Evolutionary conservation across 2,888 invertebrate genomes (phyloP), one percentile per base, ranked within the genome.

Genomic region (Melinaea menophilus): DNA sequence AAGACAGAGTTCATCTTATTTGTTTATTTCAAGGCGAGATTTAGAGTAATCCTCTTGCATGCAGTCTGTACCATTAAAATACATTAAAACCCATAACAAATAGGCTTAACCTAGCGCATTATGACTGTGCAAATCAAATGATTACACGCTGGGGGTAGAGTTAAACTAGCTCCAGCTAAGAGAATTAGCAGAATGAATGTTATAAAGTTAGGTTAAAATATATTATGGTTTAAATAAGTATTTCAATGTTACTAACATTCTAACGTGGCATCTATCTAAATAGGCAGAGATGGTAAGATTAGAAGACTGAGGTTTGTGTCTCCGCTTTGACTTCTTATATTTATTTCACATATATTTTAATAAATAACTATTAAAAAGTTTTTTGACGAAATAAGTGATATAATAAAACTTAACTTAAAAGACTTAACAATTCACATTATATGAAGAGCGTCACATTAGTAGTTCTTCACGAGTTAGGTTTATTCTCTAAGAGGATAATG

Each of bases 1-100:
- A 81, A 82, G 83, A 84, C 75, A 76, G 9, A 9, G 41, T 9
- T 41, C 3, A 9, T 7, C 41, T 41, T 41, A 9, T 4, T 37
- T 85, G 87, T 89, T 87, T 88, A 84, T 88, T 86, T 87, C 84
- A 84, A 82, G 77, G 81, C 79, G 82, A 74, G 75, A 75, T 75
- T 75, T 77, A 73, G 73, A 79, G 77, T 87, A 88, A 90, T 88
- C 89, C 82, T 59, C 72, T 76, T 78, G 79, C 80, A 63, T 59
- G 47, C 67, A 63, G 58, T 57, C 79, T 79, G 77, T 75, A 69
- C 71, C 80, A 86, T 86, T 86, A 82, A 81, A 84, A 84, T 77
- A 82, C 74, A 77, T 79, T 79, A 75, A 76, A 78, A 78, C 76
- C 75, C 72, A 62, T 62, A 65, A 67, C 62, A 85, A 87, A 86